Evolutionary conservation across 1,140 invertebrate species (phyloP), one percentile per base, ranked within the genome.

Genomic region (Samia ricini): DNA sequence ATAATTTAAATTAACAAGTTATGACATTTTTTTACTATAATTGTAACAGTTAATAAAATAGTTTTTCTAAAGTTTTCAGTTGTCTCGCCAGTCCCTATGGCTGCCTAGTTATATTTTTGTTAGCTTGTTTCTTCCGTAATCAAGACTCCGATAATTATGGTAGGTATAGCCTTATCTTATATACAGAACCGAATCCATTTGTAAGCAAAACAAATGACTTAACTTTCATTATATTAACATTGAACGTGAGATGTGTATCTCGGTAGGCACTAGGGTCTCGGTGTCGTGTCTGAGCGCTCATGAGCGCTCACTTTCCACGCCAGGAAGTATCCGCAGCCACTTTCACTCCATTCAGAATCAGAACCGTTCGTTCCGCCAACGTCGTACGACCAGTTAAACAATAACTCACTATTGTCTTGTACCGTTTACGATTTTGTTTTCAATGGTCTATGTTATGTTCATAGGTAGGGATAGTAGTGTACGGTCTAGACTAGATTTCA

Each of bases 311-410:
- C 86, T 89, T 87, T 87, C 84, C 82, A 76, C 75, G 79, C 69
- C 80, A 89, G 86, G 86, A 89, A 89, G 83, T 82, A 79, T 79
- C 68, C 70, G 66, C 74, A 75, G 77, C 68, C 80, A 89, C 86
- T 89, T 89, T 89, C 86, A 84, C 86, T 85, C 79, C 81, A 87
- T 87, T 88, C 82, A 89, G 85, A 83, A 89, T 85, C 83, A 79
- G 63, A 60, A 42, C 61, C 60, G 68, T 60, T 66, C 74, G 81
- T 81, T 81, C 74, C 77, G 81, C 78, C 75, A 69, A 60, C 70
- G 61, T 50, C 33, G 56, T 15, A 52, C 33, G 60, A 60, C 71
- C 70, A 67, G 75, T 68, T 66, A 66, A 77, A 82, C 75, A 77
- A 81, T 79, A 74, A 76, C 75, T 68, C 59, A 63, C 73, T 66